A percentile compares a stretch with the other conserved stretches of the same genome.
These are phyloP conservation scores for Ceratosolen fusciceps DNA, from an alignment of 1,140 invertebrate genomes.

Conservation along the genomic window DNA sequence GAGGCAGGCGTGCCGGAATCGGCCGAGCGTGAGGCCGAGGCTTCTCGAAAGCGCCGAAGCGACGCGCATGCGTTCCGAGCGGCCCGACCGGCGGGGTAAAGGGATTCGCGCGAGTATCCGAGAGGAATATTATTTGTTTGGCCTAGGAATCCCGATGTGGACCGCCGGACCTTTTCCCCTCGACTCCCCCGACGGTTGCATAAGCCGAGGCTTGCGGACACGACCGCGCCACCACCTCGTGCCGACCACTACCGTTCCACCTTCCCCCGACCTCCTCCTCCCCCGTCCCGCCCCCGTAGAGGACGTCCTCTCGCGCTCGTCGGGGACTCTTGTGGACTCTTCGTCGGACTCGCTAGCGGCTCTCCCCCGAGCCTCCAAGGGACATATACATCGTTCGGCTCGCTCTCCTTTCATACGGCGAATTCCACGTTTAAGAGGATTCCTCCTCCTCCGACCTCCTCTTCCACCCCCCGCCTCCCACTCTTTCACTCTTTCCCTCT, in stretches of 20 bases:
- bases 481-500: not conserved
- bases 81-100: not conserved
- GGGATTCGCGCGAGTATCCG: slow-evolving; percentile 13
- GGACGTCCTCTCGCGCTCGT: too few relatives aligned
- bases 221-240: too few relatives aligned
- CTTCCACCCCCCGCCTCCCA: not conserved
- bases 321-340: not conserved
- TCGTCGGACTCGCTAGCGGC: too few relatives aligned
- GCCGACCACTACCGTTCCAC: too few relatives aligned
- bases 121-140: slow-evolving; percentile 37
- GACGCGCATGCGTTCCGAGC: slow-evolving; percentile 1
- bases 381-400: too few relatives aligned
- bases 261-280: too few relatives aligned
- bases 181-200: not conserved
- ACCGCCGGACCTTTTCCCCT: slow-evolving; percentile 7
- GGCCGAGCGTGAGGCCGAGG: slow-evolving; percentile 4
- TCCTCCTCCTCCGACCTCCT: not conserved
- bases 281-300: not conserved
- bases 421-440: too few relatives aligned
- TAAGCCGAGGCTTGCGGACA: not conserved
- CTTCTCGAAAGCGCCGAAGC: not conserved
- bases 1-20: slow-evolving; percentile 1
- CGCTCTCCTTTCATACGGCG: too few relatives aligned
- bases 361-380: too few relatives aligned
- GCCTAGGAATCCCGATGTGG: slow-evolving; percentile 26